These are phyloP conservation scores for Tylochromis polylepis DNA, from an alignment of 2,113 vertebrate species.

Conservation along the genomic window DNA sequence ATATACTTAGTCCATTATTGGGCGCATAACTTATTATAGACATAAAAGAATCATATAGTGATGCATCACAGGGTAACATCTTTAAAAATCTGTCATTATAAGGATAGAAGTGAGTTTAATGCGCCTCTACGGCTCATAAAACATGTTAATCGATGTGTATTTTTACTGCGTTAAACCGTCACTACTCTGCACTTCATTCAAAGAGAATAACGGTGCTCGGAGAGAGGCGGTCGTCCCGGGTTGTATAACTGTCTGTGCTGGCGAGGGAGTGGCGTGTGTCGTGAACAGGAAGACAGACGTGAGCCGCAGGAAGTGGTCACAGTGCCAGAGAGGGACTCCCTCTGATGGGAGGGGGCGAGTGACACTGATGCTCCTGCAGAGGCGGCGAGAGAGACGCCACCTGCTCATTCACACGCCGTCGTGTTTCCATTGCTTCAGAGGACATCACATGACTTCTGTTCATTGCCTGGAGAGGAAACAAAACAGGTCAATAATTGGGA, in stretches of 20 bases:
- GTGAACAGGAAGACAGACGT: slow-evolving; percentile 18
- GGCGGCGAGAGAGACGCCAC: not conserved
- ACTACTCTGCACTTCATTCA: not conserved
- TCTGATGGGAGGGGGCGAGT: slow-evolving; percentile 20
- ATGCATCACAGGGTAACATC: not conserved
- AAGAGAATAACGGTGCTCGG: not conserved
- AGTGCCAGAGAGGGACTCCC: slow-evolving; percentile 49
- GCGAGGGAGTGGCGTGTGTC: not conserved
- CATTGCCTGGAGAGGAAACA: not conserved
- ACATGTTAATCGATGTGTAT: not conserved
- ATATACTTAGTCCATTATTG: not conserved
- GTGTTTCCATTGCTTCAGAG: not conserved
- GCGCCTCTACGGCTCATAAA: not conserved
- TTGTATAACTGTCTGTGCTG: slow-evolving; percentile 16
- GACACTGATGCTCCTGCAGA: not conserved
- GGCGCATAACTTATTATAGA: not conserved
- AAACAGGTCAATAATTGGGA: not conserved
- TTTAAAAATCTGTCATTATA: not conserved
- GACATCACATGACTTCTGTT: not conserved
- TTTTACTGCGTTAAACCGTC: not conserved
- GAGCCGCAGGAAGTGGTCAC: slow-evolving; percentile 19
- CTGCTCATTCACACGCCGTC: not conserved
- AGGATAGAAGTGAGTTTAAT: not conserved
- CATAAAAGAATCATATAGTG: not conserved
- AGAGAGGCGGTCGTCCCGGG: not conserved